Conservation (phyloP, 2,888 invertebrate genomes). For the Diogma glabrata region DNA sequence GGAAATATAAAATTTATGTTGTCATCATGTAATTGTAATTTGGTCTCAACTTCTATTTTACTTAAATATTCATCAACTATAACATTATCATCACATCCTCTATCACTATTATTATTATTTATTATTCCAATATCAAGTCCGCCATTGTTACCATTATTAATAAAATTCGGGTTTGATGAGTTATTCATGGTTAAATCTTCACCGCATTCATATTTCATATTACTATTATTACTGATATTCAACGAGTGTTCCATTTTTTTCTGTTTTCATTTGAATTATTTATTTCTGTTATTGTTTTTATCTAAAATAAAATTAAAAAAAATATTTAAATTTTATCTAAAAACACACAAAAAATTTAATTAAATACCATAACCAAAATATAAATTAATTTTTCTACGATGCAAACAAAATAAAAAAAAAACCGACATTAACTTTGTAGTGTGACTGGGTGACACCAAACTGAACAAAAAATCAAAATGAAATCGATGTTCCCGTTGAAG, state of each 20-base stretch:
- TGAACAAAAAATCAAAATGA: conserved; percentile 5
- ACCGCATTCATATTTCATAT: conserved; percentile 8
- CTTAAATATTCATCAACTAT: conserved; percentile 4
- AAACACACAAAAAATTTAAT: no score
- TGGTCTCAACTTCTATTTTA: conserved; percentile 6
- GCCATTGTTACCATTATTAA: conserved; percentile 5
- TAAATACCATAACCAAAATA: background rate
- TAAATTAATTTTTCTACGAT: conserved; percentile 7
- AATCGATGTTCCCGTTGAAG: conserved; percentile 10
- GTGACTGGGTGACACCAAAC: conserved; percentile 9
- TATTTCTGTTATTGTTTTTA: no score
- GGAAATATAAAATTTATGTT: conserved; percentile 10
- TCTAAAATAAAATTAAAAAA: no score
- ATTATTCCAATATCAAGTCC: background rate
- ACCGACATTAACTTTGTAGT: conserved; percentile 8
- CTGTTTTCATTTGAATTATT: no score
- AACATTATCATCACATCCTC: background rate
- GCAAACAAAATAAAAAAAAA: conserved; percentile 8
- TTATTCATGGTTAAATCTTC: conserved; percentile 8
- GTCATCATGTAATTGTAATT: background rate
- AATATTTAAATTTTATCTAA: no score
- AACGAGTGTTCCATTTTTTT: conserved; percentile 7
- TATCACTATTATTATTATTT: conserved; percentile 5
- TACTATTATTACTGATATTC: conserved; percentile 4
- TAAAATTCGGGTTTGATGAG: conserved; percentile 3